phyloP scores from a whole-genome alignment of 1,140 invertebrate genomes.

The Drosophila setifemur region DNA sequence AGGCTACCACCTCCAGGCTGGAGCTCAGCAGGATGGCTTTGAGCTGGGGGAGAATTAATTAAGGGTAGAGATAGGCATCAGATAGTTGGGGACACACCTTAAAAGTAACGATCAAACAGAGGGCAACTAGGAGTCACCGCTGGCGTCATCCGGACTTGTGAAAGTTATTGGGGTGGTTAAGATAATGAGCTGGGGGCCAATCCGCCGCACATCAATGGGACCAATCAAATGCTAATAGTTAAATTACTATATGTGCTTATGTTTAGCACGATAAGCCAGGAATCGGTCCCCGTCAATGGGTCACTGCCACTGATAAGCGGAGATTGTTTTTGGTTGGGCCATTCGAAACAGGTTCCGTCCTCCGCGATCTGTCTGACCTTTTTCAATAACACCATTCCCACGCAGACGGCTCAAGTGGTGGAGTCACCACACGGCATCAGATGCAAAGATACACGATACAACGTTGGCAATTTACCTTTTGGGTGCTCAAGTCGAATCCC shows the following conservation, averaged over 20 bases:
- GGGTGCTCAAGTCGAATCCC: slow-evolving; percentile 91
- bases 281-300: neutral
- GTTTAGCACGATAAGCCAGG: slow-evolving; percentile 19
- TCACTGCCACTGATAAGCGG: slow-evolving; percentile 21
- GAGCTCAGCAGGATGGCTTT: slow-evolving; percentile 94
- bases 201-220: slow-evolving; percentile 12
- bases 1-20: slow-evolving; percentile 88
- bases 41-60: slow-evolving; percentile 85
- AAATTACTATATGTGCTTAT: neutral
- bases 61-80: slow-evolving; percentile 12
- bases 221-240: slow-evolving; percentile 19
- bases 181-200: slow-evolving; percentile 17
- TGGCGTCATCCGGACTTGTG: slow-evolving; percentile 42
- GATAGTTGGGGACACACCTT: slow-evolving; percentile 49
- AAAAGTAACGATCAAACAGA: slow-evolving; percentile 70
- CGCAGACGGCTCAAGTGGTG: neutral
- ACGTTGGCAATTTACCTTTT: slow-evolving; percentile 86
- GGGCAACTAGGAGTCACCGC: slow-evolving; percentile 45
- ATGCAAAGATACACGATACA: slow-evolving; percentile 30
- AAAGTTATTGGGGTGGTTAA: slow-evolving; percentile 37
- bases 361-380: slow-evolving; percentile 24
- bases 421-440: slow-evolving; percentile 3
- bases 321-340: neutral
- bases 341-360: slow-evolving; percentile 6
- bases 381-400: slow-evolving; percentile 23